Conservation (phyloP, 2,797 vertebrate genomes). For the Hydrolagus colliei region DNA sequence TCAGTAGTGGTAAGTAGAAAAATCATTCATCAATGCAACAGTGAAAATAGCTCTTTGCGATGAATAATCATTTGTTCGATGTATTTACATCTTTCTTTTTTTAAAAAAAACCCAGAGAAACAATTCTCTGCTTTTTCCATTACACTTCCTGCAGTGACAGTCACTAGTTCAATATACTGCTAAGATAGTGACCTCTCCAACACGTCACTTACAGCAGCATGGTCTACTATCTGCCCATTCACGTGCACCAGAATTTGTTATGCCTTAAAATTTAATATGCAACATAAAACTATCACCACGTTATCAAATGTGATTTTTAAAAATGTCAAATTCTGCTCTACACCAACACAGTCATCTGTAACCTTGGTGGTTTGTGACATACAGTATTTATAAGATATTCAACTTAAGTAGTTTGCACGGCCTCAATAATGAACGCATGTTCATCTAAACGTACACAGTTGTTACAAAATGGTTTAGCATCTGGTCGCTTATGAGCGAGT, state of each 20-base stretch:
- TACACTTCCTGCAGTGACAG: background rate
- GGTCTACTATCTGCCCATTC: background rate
- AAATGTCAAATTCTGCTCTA: slow-evolving; percentile 3
- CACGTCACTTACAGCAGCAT: background rate
- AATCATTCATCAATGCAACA: background rate
- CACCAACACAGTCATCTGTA: background rate
- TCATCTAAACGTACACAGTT: slow-evolving; percentile 13
- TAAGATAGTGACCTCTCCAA: background rate
- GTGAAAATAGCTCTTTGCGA: background rate
- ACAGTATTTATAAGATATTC: background rate
- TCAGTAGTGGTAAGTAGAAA: background rate
- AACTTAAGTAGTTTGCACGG: slow-evolving; percentile 3
- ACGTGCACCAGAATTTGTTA: background rate
- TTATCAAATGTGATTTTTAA: background rate
- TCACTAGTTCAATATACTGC: background rate
- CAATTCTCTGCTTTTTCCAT: background rate
- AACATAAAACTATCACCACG: background rate
- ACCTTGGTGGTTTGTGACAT: background rate
- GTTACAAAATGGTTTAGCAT: background rate
- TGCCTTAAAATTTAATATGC: background rate
- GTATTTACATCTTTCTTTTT: background rate
- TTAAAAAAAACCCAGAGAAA: background rate
- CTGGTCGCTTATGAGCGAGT: background rate
- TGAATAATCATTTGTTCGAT: background rate
- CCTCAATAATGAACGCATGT: background rate